Conservation (phyloP, 2,113 vertebrate genomes). For the Centrocercus urophasianus region DNA sequence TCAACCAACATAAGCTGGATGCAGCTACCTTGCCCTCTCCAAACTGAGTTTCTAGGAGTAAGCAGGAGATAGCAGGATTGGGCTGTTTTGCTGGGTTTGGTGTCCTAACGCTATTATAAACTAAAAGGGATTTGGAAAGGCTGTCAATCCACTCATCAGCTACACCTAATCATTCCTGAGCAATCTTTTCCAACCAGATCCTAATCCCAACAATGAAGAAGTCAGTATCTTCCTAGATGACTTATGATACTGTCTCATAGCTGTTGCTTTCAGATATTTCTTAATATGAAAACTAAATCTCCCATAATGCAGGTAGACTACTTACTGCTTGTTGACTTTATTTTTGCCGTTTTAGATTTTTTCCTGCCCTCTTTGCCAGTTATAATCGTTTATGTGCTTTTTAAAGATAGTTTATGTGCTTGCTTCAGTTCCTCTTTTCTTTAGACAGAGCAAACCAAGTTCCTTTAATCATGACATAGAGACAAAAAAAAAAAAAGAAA, state of each 20-base stretch:
- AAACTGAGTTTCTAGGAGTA: neutral
- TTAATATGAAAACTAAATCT: neutral
- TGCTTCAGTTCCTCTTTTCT: neutral
- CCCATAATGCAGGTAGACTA: neutral
- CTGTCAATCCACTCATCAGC: neutral
- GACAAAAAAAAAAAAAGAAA: neutral
- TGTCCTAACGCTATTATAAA: neutral
- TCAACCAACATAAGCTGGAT: neutral
- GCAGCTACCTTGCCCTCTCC: neutral
- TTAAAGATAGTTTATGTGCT: neutral
- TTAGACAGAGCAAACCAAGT: neutral
- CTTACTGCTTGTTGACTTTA: neutral
- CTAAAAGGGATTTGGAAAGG: neutral
- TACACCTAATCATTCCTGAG: neutral
- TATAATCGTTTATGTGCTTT: neutral
- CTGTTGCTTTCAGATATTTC: neutral
- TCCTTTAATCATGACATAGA: neutral
- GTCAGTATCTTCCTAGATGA: neutral
- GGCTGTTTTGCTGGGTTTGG: neutral
- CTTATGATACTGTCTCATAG: fast-evolving
- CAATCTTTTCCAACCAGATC: neutral
- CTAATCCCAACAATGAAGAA: neutral
- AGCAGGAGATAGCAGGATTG: neutral
- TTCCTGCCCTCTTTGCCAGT: neutral
- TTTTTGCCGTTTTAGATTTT: neutral